These are phyloP conservation scores for Oceanites oceanicus DNA, from an alignment of 2,113 vertebrate genomes.

Conservation along the genomic window DNA sequence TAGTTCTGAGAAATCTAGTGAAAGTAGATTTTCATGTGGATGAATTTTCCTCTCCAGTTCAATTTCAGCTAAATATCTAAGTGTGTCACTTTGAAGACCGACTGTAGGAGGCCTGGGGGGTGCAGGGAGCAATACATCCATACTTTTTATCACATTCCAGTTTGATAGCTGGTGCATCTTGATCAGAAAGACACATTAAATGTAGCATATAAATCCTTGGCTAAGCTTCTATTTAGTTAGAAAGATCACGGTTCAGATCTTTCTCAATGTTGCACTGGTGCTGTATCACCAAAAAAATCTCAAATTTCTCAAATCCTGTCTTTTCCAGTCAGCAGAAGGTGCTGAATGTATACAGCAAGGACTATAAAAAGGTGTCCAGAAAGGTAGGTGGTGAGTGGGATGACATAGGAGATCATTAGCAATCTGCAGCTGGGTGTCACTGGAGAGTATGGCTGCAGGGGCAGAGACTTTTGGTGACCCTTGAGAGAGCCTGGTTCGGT, in stretches of 20 bases:
- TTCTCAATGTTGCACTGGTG: neutral
- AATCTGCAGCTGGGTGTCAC: neutral
- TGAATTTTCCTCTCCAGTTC: neutral
- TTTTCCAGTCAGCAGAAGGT: neutral
- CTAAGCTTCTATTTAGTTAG: neutral
- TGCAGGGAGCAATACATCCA: neutral
- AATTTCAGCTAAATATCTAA: neutral
- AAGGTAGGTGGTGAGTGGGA: neutral
- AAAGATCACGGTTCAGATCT: neutral
- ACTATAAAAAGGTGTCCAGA: neutral
- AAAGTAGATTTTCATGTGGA: neutral
- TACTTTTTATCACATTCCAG: neutral
- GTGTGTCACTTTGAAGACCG: neutral
- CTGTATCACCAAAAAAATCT: neutral
- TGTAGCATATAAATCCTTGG: neutral
- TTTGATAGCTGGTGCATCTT: neutral
- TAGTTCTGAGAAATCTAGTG: neutral
- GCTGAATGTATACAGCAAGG: neutral
- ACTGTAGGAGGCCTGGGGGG: rapidly evolving
- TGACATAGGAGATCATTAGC: neutral
- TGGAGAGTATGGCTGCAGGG: neutral
- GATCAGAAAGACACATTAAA: neutral
- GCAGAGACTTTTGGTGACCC: neutral
- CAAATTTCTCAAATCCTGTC: neutral
- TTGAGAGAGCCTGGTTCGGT: neutral